Evolutionary conservation across 2,888 invertebrate species (phyloP).

Genomic region (Sminthurides aquaticus): DNA sequence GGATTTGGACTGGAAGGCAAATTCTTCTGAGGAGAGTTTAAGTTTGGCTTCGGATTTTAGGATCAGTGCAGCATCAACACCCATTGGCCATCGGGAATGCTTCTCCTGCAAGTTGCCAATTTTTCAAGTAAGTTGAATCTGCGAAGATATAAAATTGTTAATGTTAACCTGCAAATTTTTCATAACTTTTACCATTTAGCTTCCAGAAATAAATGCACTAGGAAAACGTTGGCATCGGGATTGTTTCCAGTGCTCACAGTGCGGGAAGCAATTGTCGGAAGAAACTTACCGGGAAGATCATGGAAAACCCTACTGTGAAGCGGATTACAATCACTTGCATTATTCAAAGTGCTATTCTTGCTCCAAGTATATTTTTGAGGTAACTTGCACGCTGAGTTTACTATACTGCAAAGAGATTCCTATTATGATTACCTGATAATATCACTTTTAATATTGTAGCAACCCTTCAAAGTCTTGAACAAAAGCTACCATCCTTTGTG

Average conservation of each 20-base stretch:
- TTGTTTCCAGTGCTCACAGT: slow-evolving; percentile 37
- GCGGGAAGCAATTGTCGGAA: slow-evolving; percentile 28
- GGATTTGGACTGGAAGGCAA: slow-evolving; percentile 15
- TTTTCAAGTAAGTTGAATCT: slow-evolving; percentile 29
- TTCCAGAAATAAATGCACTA: slow-evolving; percentile 28
- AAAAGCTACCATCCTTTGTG: slow-evolving; percentile 37
- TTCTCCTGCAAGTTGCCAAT: slow-evolving; percentile 38
- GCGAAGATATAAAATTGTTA: background rate
- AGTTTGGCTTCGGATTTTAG: slow-evolving; percentile 18
- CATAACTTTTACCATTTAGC: too few species aligned
- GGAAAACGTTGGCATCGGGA: slow-evolving; percentile 32
- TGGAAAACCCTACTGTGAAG: slow-evolving; percentile 35
- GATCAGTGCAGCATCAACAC: background rate
- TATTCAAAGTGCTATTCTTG: slow-evolving; percentile 38
- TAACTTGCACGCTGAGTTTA: too few species aligned
- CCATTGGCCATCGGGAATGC: slow-evolving; percentile 28
- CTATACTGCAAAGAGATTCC: too few species aligned
- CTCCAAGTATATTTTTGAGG: slow-evolving; percentile 36
- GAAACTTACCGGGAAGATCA: slow-evolving; percentile 34
- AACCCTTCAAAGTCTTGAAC: slow-evolving; percentile 32
- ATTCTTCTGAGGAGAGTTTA: slow-evolving; percentile 6
- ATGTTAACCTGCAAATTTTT: too few species aligned
- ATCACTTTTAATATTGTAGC: slow-evolving; percentile 13
- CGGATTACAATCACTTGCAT: slow-evolving; percentile 36
- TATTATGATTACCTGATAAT: background rate